Conservation (phyloP, 2,797 vertebrate species). For the Eulemur mongoz region DNA sequence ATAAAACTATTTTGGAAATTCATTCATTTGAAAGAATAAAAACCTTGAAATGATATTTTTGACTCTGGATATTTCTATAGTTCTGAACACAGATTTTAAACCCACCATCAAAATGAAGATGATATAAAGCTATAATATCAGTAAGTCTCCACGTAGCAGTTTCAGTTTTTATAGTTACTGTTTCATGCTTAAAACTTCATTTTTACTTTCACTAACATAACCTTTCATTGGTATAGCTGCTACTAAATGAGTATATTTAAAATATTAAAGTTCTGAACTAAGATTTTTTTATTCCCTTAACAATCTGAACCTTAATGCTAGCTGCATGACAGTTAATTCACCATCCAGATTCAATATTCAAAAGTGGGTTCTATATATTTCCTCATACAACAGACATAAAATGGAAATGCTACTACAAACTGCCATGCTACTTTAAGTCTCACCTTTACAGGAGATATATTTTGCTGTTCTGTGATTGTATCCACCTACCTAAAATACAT, state of each 20-base stretch:
- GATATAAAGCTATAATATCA: not conserved
- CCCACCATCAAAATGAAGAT: not conserved
- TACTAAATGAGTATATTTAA: not conserved
- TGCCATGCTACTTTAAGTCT: not conserved
- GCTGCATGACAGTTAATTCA: not conserved
- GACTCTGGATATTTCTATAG: conserved; percentile 13
- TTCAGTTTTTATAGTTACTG: conserved; percentile 5
- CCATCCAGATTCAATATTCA: not conserved
- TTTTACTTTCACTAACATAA: not conserved
- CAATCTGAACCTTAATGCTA: not conserved
- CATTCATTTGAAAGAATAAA: conserved; percentile 18
- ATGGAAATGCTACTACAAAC: not conserved
- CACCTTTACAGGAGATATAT: not conserved
- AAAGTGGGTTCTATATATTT: not conserved
- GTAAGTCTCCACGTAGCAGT: not conserved
- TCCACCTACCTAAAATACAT: not conserved
- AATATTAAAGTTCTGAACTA: not conserved
- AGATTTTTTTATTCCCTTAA: not conserved
- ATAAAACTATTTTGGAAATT: conserved; percentile 64
- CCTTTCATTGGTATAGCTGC: not conserved
- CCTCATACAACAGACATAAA: not conserved
- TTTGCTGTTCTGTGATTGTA: conserved; percentile 8
- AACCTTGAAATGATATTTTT: conserved; percentile 53
- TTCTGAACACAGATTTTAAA: conserved; percentile 56
- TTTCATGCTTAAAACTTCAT: not conserved